Percentiles rank a stretch among this genome's conserved stretches.
These are phyloP conservation scores for Nycteola revayana DNA, from an alignment of 2,888 invertebrate species.

Conservation along the genomic window DNA sequence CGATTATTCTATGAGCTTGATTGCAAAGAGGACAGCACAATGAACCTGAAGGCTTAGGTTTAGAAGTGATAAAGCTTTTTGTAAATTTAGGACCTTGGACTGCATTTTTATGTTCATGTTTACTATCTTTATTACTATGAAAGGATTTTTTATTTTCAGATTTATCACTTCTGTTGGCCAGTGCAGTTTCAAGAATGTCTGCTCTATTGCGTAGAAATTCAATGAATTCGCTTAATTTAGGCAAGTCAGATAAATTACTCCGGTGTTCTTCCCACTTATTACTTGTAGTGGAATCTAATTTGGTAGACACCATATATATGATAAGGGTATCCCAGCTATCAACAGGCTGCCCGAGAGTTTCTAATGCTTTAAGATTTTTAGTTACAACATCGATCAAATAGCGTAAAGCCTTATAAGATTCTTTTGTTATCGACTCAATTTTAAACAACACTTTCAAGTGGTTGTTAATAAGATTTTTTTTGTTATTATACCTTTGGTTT, in stretches of 20 bases:
- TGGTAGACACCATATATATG: too few species aligned
- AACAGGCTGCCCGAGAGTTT: not conserved
- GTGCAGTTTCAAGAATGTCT: not conserved
- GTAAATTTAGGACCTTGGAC: not conserved
- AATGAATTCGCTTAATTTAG: too few species aligned
- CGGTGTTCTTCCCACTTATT: conserved; percentile 3
- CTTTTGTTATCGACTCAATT: not conserved
- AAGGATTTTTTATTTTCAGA: not conserved
- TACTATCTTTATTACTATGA: not conserved
- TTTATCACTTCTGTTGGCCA: not conserved
- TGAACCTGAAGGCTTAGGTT: not conserved
- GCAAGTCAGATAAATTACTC: too few species aligned
- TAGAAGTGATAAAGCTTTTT: not conserved
- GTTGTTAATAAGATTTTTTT: not conserved
- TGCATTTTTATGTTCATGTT: not conserved
- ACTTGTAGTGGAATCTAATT: conserved; percentile 1
- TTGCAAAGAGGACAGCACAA: not conserved
- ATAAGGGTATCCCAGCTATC: not conserved
- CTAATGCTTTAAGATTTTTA: not conserved
- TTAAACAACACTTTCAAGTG: not conserved
- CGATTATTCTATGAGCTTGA: not conserved
- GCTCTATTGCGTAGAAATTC: too few species aligned
- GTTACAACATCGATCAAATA: not conserved
- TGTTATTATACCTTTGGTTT: not conserved
- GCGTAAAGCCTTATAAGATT: not conserved